A percentile compares a stretch with the other conserved stretches of the same genome.
Conservation (phyloP, 2,113 vertebrate species). For the Mesembrinibis cayennensis region DNA sequence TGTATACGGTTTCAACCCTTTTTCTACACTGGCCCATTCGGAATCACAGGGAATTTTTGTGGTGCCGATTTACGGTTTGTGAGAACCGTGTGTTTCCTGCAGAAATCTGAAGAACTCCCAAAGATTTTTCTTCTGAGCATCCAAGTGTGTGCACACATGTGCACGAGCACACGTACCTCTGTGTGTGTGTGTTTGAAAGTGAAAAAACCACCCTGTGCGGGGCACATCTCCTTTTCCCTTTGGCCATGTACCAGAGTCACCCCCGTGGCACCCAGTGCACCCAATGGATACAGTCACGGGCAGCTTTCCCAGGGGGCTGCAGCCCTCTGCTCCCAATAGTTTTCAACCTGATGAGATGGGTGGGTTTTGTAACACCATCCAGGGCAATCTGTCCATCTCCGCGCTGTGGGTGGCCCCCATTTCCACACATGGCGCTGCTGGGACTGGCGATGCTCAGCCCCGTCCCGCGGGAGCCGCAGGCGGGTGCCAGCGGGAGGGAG, state of each 20-base stretch:
- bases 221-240: not conserved
- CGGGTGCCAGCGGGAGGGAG: not conserved
- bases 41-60: not conserved
- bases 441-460: not conserved
- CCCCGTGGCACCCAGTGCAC: not conserved
- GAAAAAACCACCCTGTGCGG: not conserved
- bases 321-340: not conserved
- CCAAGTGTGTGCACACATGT: too few relatives aligned
- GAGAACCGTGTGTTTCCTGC: not conserved
- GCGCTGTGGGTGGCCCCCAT: not conserved
- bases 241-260: not conserved
- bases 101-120: not conserved
- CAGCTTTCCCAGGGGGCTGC: not conserved
- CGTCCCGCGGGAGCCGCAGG: not conserved
- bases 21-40: not conserved
- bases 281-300: too few relatives aligned
- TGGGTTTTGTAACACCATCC: not conserved
- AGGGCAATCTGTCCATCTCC: too few relatives aligned
- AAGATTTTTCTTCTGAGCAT: not conserved
- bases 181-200: not conserved
- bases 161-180: fast-evolving
- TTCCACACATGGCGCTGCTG: not conserved
- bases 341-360: not conserved
- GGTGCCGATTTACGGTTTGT: fast-evolving
- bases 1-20: not conserved